Conservation (phyloP, 2,113 vertebrate genomes). For the Perca flavescens region DNA sequence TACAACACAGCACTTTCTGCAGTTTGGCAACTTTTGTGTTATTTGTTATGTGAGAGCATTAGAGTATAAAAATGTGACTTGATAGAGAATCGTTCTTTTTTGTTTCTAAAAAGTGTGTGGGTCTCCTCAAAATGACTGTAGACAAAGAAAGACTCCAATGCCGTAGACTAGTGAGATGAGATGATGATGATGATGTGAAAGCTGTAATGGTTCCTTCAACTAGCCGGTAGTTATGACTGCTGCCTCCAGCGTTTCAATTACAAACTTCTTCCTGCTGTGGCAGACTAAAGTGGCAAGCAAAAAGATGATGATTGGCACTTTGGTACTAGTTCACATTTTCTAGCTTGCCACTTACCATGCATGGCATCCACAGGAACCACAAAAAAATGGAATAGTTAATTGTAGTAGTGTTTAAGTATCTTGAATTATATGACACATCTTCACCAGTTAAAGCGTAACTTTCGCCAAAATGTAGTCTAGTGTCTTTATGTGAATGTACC, state of each 20-base stretch:
- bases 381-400: background rate
- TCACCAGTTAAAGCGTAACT: background rate
- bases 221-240: background rate
- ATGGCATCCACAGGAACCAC: background rate
- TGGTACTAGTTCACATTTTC: background rate
- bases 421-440: background rate
- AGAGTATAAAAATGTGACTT: background rate
- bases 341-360: background rate
- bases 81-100: background rate
- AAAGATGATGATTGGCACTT: background rate
- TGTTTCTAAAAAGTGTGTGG: background rate
- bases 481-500: no score
- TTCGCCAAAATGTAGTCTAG: no score
- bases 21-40: conserved; percentile 31
- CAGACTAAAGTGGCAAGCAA: background rate
- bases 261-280: background rate
- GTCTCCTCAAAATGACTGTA: background rate
- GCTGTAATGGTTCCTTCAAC: background rate
- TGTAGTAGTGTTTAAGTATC: background rate
- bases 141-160: background rate
- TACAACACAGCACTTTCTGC: conserved; percentile 32
- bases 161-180: background rate
- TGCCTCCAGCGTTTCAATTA: background rate
- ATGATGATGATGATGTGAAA: background rate
- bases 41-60: conserved; percentile 32